phyloP scores from a whole-genome alignment of 2,113 vertebrate genomes.

The Oxyruncus cristatus region DNA sequence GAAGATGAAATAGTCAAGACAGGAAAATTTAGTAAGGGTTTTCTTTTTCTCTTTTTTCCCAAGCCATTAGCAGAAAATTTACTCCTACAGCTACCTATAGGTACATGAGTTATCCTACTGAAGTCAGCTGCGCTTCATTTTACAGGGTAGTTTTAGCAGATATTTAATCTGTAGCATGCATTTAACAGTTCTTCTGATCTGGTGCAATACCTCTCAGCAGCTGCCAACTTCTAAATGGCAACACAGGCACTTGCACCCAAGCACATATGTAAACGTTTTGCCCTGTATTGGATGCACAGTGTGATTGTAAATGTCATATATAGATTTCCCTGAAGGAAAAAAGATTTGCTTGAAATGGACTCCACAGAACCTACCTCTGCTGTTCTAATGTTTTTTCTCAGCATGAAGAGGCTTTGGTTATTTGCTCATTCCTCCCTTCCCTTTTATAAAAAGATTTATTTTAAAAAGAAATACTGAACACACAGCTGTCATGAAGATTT shows the following conservation, averaged over 20 bases:
- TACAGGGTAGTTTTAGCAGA: neutral
- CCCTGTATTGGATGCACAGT: neutral
- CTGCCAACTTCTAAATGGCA: neutral
- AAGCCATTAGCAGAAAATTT: neutral
- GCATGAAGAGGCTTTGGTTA: neutral
- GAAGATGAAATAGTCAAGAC: neutral
- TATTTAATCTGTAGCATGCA: neutral
- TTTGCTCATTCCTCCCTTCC: neutral
- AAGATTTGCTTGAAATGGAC: neutral
- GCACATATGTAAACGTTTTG: neutral
- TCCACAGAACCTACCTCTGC: neutral
- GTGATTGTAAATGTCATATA: neutral
- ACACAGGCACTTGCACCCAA: neutral
- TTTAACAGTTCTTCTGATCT: neutral
- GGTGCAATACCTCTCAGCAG: neutral
- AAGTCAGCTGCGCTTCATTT: neutral
- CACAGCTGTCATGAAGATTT: slow-evolving; percentile 34
- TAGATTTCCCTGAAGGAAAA: neutral
- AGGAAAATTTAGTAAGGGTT: neutral
- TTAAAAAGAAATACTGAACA: slow-evolving; percentile 15
- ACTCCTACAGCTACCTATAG: neutral
- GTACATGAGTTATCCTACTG: neutral
- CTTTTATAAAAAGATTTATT: slow-evolving; percentile 9
- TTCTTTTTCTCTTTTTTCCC: neutral
- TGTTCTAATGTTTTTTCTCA: neutral